These are phyloP conservation scores for Parauchenoglanis ngamensis DNA, from an alignment of 2,797 vertebrate genomes.

Conservation along the genomic window DNA sequence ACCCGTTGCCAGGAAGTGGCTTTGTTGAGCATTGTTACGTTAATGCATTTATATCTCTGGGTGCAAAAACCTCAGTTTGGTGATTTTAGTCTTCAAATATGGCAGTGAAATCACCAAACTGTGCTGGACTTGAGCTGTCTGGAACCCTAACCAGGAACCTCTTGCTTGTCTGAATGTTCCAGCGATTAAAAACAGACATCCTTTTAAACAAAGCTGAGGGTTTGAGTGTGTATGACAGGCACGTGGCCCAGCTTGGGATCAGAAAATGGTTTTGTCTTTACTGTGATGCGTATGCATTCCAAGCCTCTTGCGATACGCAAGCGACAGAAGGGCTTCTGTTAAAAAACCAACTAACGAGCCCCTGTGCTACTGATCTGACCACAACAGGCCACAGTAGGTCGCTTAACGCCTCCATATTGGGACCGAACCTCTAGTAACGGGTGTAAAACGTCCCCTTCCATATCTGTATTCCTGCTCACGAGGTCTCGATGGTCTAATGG, in stretches of 20 bases:
- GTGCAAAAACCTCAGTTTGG: slow-evolving; percentile 9
- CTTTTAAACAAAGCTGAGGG: slow-evolving; percentile 40
- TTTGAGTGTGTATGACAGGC: slow-evolving; percentile 43
- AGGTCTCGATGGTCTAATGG: slow-evolving; percentile 60
- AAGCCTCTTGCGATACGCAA: neutral
- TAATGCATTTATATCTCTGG: neutral
- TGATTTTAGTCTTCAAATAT: neutral
- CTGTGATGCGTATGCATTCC: neutral
- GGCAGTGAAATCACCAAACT: neutral
- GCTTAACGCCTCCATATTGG: slow-evolving; percentile 66
- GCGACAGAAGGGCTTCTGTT: slow-evolving; percentile 57
- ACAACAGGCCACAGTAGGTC: slow-evolving; percentile 67
- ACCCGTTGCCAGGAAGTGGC: slow-evolving; percentile 78
- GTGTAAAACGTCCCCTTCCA: slow-evolving; percentile 57
- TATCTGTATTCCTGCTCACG: slow-evolving; percentile 62
- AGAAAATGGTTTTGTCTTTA: neutral
- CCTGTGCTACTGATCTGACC: slow-evolving; percentile 61
- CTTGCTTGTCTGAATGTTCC: neutral
- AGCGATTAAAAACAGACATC: neutral
- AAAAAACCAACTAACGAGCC: slow-evolving; percentile 62
- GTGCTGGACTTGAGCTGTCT: neutral
- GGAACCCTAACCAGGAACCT: neutral
- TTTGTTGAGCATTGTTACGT: slow-evolving; percentile 79
- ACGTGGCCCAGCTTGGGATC: slow-evolving; percentile 44
- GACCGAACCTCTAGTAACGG: slow-evolving; percentile 46